Evolutionary conservation across 2,888 invertebrate species (phyloP).

Genomic region (Agrotis clavis): DNA sequence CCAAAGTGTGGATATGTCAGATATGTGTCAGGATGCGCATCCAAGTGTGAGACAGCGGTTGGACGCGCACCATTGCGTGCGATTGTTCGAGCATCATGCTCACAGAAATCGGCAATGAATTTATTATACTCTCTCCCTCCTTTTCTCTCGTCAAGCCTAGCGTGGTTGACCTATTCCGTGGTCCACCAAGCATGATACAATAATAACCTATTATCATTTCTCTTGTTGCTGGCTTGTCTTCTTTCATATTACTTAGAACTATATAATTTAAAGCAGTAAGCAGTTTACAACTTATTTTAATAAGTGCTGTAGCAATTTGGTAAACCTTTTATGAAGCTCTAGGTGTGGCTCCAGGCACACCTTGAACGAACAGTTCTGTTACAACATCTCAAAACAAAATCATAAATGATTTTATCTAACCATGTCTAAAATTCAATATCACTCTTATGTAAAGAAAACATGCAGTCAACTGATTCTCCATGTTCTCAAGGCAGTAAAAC

Average conservation of each 20-base stretch:
- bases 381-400: slow-evolving; percentile 13
- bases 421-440: slow-evolving; percentile 16
- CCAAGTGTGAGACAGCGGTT: slow-evolving; percentile 82
- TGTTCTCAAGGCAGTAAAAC: slow-evolving; percentile 29
- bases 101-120: slow-evolving; percentile 72
- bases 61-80: slow-evolving; percentile 83
- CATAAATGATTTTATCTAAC: slow-evolving; percentile 1
- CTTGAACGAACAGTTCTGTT: not conserved
- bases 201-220: slow-evolving; percentile 60
- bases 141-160: slow-evolving; percentile 67
- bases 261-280: not conserved
- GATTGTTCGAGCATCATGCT: slow-evolving; percentile 66
- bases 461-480: slow-evolving; percentile 41
- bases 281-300: not conserved
- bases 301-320: not conserved
- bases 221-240: slow-evolving; percentile 43
- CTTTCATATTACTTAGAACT: slow-evolving; percentile 10
- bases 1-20: slow-evolving; percentile 46
- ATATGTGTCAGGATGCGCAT: slow-evolving; percentile 74
- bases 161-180: slow-evolving; percentile 60
- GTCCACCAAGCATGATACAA: slow-evolving; percentile 62
- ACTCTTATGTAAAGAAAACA: slow-evolving; percentile 32
- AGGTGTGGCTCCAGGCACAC: not conserved
- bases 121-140: slow-evolving; percentile 71
- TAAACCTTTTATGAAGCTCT: not conserved